Base-by-base conservation (phyloP, 2,113 vertebrate genomes). In the Castor canadensis region DNA sequence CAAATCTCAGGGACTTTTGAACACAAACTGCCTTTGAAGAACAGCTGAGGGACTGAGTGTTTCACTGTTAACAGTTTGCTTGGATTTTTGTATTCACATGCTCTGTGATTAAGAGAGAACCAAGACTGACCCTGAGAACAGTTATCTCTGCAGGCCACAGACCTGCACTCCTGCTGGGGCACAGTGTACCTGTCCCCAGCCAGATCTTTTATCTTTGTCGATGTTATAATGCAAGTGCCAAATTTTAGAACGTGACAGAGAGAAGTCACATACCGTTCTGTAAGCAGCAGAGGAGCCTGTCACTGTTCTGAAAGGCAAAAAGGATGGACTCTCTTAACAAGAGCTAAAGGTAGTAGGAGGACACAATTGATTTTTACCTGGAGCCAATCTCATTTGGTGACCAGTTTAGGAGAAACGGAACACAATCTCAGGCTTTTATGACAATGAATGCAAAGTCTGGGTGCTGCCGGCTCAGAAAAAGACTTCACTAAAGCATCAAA, bases 361-460 rank as follows among this genome's bases (percentile, higher is more conserved):
- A 85, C 58, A 93, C 30, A 40, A 28, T 91, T 76, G 11, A 87
- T 82, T 95, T 96, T 86, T 64, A 88, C 66, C 72, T 69, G 32
- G 54, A 93, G 81, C 81, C 71, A 67, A 4, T 96, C 76, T 94
- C 89, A 82, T 92, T 91, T 92, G 84, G 54, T 73, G 93, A 67
- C 28, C 87, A 92, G 71, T 94, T 94, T 52, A 81, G 75, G 52
- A 94, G 75, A 89, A 91, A 75, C 56, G 69, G 6, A 91, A 89
- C 71, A 43, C 47, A 84, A 81, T 95, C 72, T 80, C 13, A 43
- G 87, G 89, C 69, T 97, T 96, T 94, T 96, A 75, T 77, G 89
- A 86, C 45, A 90, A 66, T 22, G 56, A 83, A 26, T 80, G 22
- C 58, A 58, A 26, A 89, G 60, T 16, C 73, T 45, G 76, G 26